These are phyloP conservation scores for Heliconius aoede DNA, from an alignment of 2,888 invertebrate species.

Conservation along the genomic window DNA sequence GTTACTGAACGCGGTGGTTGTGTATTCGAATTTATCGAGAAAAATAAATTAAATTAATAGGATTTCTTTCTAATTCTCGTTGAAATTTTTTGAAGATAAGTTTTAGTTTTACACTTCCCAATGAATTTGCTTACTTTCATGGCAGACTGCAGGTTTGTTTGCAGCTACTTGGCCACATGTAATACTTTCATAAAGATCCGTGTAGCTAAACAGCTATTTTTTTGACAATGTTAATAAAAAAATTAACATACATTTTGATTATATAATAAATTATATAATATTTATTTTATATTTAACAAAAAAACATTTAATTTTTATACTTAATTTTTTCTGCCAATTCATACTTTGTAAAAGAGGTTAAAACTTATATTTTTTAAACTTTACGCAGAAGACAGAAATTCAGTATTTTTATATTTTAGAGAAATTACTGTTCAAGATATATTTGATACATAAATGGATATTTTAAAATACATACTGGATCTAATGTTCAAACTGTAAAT, in stretches of 20 bases:
- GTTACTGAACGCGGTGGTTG: neutral
- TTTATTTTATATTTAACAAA: too few relatives aligned
- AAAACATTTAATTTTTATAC: too few relatives aligned
- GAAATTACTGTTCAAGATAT: neutral
- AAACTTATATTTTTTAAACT: too few relatives aligned
- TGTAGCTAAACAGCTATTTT: too few relatives aligned
- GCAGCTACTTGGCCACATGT: neutral
- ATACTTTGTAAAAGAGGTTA: too few relatives aligned
- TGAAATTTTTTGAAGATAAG: neutral
- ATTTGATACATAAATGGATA: neutral
- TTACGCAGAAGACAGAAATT: too few relatives aligned
- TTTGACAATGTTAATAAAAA: too few relatives aligned
- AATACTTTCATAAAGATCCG: neutral
- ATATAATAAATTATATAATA: too few relatives aligned
- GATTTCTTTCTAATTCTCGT: too few relatives aligned
- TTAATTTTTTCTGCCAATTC: too few relatives aligned
- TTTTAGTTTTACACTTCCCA: neutral
- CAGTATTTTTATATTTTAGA: too few relatives aligned
- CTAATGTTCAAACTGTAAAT: slow-evolving; percentile 22
- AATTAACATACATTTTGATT: too few relatives aligned
- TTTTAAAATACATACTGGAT: neutral
- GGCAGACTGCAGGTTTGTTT: neutral
- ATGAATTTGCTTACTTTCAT: neutral
- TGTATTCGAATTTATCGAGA: neutral
- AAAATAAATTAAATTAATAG: neutral